Evolutionary conservation across 2,113 vertebrate species (phyloP).

Genomic region (Platichthys stellatus): DNA sequence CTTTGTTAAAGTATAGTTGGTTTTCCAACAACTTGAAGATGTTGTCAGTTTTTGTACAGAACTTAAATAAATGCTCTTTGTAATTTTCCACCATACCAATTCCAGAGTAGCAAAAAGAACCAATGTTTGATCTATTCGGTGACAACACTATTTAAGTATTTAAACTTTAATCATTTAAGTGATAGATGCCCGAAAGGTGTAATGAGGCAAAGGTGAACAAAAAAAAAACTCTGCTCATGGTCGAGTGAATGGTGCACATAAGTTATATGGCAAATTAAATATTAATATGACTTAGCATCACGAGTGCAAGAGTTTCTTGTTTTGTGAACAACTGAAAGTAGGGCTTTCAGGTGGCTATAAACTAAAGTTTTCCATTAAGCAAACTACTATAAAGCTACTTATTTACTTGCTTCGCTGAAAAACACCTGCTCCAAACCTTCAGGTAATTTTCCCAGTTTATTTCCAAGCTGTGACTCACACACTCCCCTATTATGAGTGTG

Average conservation of each 20-base stretch:
- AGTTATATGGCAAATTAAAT: neutral
- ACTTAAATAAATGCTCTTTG: no score
- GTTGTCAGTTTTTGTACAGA: neutral
- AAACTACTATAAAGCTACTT: neutral
- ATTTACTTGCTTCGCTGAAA: neutral
- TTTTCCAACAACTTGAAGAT: no score
- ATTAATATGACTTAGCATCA: no score
- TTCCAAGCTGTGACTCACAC: constrained; percentile 2
- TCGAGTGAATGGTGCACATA: no score
- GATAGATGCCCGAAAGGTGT: neutral
- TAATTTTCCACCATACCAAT: no score
- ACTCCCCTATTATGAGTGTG: neutral
- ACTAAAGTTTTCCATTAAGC: neutral
- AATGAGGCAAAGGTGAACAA: neutral
- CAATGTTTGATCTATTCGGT: no score
- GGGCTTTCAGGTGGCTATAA: neutral
- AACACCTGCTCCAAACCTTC: constrained; percentile 1
- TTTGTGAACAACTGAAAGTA: neutral
- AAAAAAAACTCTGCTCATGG: neutral
- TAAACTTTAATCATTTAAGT: neutral
- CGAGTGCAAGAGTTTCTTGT: no score
- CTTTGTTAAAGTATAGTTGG: no score
- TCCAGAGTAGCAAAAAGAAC: no score
- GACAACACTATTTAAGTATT: neutral
- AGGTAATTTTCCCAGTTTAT: neutral